Conservation (phyloP, 2,888 invertebrate genomes). For the Flexamia atlantica region DNA sequence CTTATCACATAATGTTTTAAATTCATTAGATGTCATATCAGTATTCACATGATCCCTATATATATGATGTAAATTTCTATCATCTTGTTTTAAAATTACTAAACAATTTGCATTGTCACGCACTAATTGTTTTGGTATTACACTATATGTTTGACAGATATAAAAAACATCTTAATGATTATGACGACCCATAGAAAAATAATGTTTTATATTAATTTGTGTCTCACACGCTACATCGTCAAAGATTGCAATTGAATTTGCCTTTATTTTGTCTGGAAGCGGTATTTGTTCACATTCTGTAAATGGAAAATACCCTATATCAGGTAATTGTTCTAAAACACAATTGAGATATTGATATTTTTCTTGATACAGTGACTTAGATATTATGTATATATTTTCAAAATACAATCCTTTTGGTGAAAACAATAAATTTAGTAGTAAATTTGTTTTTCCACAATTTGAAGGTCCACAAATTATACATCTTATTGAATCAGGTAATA, state of each 20-base stretch:
- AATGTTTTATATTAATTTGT: slow-evolving; percentile 23
- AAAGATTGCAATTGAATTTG: neutral
- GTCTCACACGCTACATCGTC: slow-evolving; percentile 13
- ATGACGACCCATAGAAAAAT: slow-evolving; percentile 41
- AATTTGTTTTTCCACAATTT: too few relatives aligned
- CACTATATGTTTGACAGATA: slow-evolving; percentile 50
- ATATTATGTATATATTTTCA: too few relatives aligned
- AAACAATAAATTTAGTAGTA: too few relatives aligned
- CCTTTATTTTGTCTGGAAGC: too few relatives aligned
- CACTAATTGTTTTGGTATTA: slow-evolving; percentile 33
- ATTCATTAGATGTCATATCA: slow-evolving; percentile 6
- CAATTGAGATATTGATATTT: neutral
- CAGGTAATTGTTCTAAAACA: neutral
- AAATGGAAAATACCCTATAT: neutral
- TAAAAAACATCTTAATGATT: slow-evolving; percentile 36
- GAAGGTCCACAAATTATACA: too few relatives aligned
- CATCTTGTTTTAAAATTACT: slow-evolving; percentile 38
- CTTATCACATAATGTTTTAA: neutral
- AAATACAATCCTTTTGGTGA: too few relatives aligned
- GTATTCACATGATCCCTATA: neutral
- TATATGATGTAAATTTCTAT: slow-evolving; percentile 28
- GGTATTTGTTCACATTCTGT: too few relatives aligned
- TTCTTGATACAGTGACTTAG: too few relatives aligned
- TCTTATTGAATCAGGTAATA: too few relatives aligned
- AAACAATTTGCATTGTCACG: slow-evolving; percentile 45